A percentile compares a stretch with the other conserved stretches of the same genome.
phyloP scores from a whole-genome alignment of 2,113 vertebrate species.

The Dromiciops gliroides region DNA sequence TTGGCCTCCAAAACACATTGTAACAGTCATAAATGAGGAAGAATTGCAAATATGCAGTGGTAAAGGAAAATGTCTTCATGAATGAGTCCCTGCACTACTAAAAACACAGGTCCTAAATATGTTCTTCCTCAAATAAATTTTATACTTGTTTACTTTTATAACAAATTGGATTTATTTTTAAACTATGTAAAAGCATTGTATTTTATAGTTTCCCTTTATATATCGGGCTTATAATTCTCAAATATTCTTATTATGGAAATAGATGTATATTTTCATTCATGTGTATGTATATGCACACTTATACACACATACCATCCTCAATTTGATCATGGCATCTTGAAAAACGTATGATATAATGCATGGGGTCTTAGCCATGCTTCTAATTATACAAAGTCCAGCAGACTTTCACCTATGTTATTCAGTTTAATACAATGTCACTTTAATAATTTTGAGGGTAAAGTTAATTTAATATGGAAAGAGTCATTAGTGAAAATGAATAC shows the following conservation, averaged over 20 bases:
- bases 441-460: conserved; percentile 35
- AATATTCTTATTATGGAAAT: no score
- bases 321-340: conserved; percentile 8
- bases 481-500: conserved; percentile 18
- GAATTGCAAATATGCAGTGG: no score
- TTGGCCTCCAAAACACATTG: no score
- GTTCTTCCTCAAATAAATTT: no score
- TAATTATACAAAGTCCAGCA: conserved; percentile 17
- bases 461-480: background rate
- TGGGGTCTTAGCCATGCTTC: conserved; percentile 41
- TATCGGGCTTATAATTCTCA: no score
- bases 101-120: no score
- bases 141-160: conserved; percentile 12
- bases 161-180: conserved; percentile 27
- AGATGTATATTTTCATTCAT: no score
- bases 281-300: background rate
- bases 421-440: background rate
- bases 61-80: no score
- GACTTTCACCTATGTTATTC: conserved; percentile 39
- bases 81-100: no score
- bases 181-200: background rate
- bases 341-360: conserved; percentile 10
- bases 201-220: no score
- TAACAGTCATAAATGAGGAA: no score
- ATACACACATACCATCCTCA: background rate